phyloP scores from a whole-genome alignment of 2,888 invertebrate genomes.

The Dasysyrphus albostriatus region DNA sequence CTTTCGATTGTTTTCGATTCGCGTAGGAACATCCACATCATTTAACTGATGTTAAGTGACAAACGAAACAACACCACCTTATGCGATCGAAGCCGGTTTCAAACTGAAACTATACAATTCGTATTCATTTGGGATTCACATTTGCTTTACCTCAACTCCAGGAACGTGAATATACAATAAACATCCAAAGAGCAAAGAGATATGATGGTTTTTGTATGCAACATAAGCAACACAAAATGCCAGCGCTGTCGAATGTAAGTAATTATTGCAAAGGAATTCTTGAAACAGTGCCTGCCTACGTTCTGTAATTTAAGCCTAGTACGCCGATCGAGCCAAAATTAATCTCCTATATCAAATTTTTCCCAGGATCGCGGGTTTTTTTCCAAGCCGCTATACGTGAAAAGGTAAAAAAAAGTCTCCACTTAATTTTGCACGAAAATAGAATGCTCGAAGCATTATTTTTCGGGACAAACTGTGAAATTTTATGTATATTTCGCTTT shows the following conservation, averaged over 20 bases:
- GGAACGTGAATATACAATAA: not conserved
- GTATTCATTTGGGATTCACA: slow-evolving; percentile 13
- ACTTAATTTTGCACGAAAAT: too few species aligned
- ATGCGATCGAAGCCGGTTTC: slow-evolving; percentile 11
- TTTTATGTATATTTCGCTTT: too few species aligned
- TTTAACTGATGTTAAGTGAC: not conserved
- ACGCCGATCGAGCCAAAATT: too few species aligned
- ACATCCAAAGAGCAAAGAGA: not conserved
- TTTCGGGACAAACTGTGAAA: too few species aligned
- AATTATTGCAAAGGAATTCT: not conserved
- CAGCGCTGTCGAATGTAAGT: slow-evolving; percentile 17
- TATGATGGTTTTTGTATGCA: not conserved
- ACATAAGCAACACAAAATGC: slow-evolving; percentile 3
- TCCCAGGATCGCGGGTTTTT: too few species aligned
- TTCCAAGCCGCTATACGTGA: too few species aligned
- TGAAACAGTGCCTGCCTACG: too few species aligned
- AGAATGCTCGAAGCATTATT: too few species aligned
- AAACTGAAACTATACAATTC: slow-evolving; percentile 18
- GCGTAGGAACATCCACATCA: not conserved
- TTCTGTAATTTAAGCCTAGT: too few species aligned
- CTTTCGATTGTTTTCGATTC: slow-evolving; percentile 3
- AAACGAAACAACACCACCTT: not conserved
- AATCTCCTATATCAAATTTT: too few species aligned
- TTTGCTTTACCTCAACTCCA: slow-evolving; percentile 1
- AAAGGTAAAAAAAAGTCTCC: too few species aligned